Base-by-base conservation (phyloP, 2,888 invertebrate species). In the Nysson spinosus region DNA sequence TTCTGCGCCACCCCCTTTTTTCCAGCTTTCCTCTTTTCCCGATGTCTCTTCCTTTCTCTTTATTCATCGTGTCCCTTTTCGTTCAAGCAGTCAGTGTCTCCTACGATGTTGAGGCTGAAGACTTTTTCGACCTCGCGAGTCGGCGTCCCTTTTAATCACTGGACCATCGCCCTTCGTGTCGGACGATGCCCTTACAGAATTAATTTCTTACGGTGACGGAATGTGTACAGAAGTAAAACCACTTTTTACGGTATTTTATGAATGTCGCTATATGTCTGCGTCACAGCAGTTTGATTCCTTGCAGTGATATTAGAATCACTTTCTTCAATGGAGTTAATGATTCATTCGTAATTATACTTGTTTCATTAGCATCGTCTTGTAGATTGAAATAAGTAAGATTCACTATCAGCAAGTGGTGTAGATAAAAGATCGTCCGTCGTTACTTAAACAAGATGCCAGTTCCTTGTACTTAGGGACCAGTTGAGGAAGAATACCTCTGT, bases 71-170 rank as follows among this genome's bases (percentile, higher is more conserved):
- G 42, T 52, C 19, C 14, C 37, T 22, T 26, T 46, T 40, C 43
- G 16, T 60, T 60, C 54, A 60, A 57, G n/a, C 52, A 52, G 55
- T 40, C 55, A 50, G 62, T 51, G n/a, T 51, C 46, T 44, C 42
- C 65, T 56, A 49, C 55, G 42, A 34, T 39, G 46, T 40, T 54
- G 49, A 62, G 34, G 49, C 68, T 51, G 35, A 58, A 54, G 65
- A 57, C 65, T 75, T 72, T 69, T 69, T 65, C 65, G 70, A 58
- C 37, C 26, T 12, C 67, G 56, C 64, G 67, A 56, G 49, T 32
- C 61, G 39, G 42, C 47, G 44, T 72, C 72, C 64, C 73, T 76
- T 80, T 80, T 80, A 80, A 80, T 80, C 80, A 81, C 75, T 68
- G 66, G 52, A 69, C 71, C 73, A 62, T 70, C 69, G 67, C 60